Percentiles rank a stretch among this genome's conserved stretches.
These are phyloP conservation scores for Sinocyclocheilus anophthalmus DNA, from an alignment of 2,113 vertebrate genomes.

Conservation along the genomic window DNA sequence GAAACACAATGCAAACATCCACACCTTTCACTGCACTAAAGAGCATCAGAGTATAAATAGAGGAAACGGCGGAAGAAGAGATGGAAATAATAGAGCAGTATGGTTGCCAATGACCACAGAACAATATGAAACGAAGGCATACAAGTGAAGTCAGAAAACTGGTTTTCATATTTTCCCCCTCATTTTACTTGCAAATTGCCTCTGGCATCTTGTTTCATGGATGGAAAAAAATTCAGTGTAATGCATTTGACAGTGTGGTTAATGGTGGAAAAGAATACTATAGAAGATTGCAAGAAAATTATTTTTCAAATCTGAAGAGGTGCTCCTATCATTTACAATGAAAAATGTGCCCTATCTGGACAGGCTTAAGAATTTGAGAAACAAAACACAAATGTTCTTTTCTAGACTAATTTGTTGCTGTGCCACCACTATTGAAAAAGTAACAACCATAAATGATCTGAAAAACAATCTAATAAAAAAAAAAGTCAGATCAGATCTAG, in stretches of 20 bases:
- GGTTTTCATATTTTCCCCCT: not conserved
- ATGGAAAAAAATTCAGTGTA: not conserved
- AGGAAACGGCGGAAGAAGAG: not conserved
- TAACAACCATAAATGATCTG: not conserved
- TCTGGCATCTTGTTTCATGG: not conserved
- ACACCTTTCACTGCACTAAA: not conserved
- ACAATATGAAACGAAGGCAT: not conserved
- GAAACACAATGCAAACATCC: not conserved
- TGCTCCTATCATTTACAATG: not conserved
- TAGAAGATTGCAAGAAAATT: too few species aligned
- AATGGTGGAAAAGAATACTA: not conserved
- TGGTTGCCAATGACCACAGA: not conserved
- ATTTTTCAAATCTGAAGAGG: not conserved
- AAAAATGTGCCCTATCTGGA: too few species aligned
- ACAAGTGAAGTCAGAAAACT: not conserved
- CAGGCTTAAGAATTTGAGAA: not conserved
- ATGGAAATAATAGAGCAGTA: not conserved
- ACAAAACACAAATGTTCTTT: not conserved
- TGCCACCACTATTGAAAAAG: not conserved
- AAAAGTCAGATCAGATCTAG: not conserved
- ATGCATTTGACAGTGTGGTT: not conserved
- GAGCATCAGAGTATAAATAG: not conserved
- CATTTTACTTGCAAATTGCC: slow-evolving; percentile 5
- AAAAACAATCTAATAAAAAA: not conserved
- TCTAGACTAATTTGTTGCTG: not conserved